phyloP scores from a whole-genome alignment of 2,888 invertebrate genomes.

The Hydropsyche betteni region DNA sequence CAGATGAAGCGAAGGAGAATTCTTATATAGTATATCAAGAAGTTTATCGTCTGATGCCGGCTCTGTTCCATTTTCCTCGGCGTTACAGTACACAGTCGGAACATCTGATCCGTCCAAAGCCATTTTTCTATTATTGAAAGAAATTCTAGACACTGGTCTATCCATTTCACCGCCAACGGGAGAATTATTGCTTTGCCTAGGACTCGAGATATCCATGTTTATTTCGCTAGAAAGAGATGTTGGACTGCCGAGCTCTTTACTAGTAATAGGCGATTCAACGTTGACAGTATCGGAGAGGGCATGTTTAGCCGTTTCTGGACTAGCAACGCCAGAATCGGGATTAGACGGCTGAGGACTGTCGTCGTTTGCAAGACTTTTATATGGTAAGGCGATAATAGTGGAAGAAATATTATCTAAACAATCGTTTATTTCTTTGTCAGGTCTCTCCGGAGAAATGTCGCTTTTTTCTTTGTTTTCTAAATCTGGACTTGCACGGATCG shows the following conservation, averaged over 20 bases:
- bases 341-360: constrained; percentile 60
- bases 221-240: constrained; percentile 67
- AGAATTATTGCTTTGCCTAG: constrained; percentile 53
- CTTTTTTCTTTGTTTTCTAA: constrained; percentile 65
- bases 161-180: constrained; percentile 40
- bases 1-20: constrained; percentile 28
- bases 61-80: constrained; percentile 53
- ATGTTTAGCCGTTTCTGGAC: constrained; percentile 68
- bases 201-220: constrained; percentile 67
- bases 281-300: constrained; percentile 66
- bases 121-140: constrained; percentile 52
- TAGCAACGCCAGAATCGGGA: constrained; percentile 67
- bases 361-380: constrained; percentile 60
- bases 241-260: constrained; percentile 62
- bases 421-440: constrained; percentile 67
- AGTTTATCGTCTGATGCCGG: constrained; percentile 16
- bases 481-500: constrained; percentile 63
- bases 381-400: constrained; percentile 59
- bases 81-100: constrained; percentile 52
- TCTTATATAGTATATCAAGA: constrained; percentile 2
- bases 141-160: constrained; percentile 52
- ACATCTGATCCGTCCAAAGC: constrained; percentile 50
- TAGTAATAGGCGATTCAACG: constrained; percentile 62
- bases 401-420: constrained; percentile 56
- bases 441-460: constrained; percentile 67